phyloP scores from a whole-genome alignment of 2,113 vertebrate species.

The Indri indri region DNA sequence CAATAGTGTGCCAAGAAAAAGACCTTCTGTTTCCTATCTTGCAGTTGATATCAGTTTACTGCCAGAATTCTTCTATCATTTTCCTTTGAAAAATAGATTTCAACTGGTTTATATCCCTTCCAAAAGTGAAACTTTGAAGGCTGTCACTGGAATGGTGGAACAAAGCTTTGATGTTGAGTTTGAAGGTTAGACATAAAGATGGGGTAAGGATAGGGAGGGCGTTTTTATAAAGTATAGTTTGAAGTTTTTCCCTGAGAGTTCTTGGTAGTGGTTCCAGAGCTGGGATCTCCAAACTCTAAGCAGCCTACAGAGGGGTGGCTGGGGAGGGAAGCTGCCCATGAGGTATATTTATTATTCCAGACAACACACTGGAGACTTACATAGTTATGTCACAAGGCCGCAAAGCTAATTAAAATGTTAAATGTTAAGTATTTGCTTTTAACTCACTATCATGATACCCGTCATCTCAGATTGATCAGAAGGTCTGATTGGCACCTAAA shows the following conservation, averaged over 20 bases:
- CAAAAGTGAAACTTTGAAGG: constrained; percentile 87
- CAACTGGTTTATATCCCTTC: constrained; percentile 91
- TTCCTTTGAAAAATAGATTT: constrained; percentile 50
- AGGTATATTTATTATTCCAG: not conserved
- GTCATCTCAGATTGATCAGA: not conserved
- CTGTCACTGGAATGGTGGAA: constrained; percentile 85
- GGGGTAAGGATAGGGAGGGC: not conserved
- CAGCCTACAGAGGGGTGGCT: not conserved
- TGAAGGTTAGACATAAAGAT: constrained; percentile 70
- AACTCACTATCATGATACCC: not conserved
- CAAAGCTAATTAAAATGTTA: not conserved
- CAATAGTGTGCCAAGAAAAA: constrained; percentile 84
- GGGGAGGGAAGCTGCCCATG: not conserved
- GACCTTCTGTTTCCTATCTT: constrained; percentile 84
- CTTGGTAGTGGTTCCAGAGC: not conserved
- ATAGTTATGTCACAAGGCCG: not conserved
- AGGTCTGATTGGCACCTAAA: not conserved
- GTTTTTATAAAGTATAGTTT: not conserved
- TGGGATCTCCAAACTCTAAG: not conserved
- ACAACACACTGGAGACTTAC: not conserved
- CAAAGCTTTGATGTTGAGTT: constrained; percentile 77
- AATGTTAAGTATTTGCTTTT: not conserved
- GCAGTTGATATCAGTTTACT: constrained; percentile 74
- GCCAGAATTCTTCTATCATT: constrained; percentile 75
- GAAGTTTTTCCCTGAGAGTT: not conserved